Evolutionary conservation across 2,113 vertebrate genomes (phyloP), one percentile per base, ranked within the genome.

Genomic region (Jacana jacana): DNA sequence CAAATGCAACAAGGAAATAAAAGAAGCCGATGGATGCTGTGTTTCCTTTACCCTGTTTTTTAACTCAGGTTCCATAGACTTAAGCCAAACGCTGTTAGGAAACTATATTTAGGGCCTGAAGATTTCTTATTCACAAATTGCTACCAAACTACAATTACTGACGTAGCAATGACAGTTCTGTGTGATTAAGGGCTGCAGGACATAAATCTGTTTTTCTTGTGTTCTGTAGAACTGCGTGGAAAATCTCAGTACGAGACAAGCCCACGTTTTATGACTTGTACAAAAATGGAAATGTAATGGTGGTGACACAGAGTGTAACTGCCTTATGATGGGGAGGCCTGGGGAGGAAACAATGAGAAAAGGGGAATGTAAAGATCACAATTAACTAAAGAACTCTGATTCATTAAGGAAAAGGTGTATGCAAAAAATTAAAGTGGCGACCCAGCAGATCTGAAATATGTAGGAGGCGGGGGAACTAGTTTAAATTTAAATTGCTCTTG

Each of bases 291-390:
- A 88, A 69, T 71, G 39, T 60, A 52, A 31, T 52, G 57, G 24
- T 78, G 25, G 69, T 88, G 90, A 81, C 46, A 86, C 68, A 83
- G 78, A 73, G 60, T 1, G 5, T 40, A 94, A 75, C 51, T 82
- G 75, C 91, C 54, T 66, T 88, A 51, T 89, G 84, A 82, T 13
- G 87, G 77, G 88, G 61, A 91, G 71, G 51, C 82, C 80, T 92
- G 76, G 31, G 86, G 72, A 95, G 88, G 82, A 97, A 94, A 86
- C 48, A 64, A 10, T 88, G 86, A 90, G 64, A 86, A 76, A 91
- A 82, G 18, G 37, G 68, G 81, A 86, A 92, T 90, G 76, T 84
- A 77, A 93, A 94, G 80, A 85, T 91, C 33, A 80, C 46, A 69
- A 60, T 82, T 94, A 95, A 57, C 60, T 75, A 6, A 88, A 91